Evolutionary conservation across 2,113 vertebrate genomes (phyloP), one percentile per base, ranked within the genome.

Genomic region (Mustela lutreola): DNA sequence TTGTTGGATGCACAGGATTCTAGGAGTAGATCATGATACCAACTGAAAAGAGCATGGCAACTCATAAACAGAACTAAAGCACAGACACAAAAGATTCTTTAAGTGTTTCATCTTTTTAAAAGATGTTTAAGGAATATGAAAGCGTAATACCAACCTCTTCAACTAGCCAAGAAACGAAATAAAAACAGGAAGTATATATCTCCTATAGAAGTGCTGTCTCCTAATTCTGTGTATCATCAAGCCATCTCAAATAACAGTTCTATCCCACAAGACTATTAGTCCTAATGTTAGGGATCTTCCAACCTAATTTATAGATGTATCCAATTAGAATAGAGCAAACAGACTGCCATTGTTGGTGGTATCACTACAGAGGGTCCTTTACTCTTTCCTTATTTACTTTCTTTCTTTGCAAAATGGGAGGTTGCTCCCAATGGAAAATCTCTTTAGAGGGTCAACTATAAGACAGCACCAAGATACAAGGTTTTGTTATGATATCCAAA

Each of bases 401-500:
- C 26, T 85, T 67, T 36, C 73, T 80, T 93, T 84, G 45, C 9
- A 89, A 94, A 89, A 16, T 24, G 26, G 36, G 14, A 96, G 89
- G 48, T n/a, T 92, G n/a, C 81, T 94, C 39, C 45, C n/a, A 91
- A 28, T 8, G 45, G n/a, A 80, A 87, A 88, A 78, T 53, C 70
- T 19, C 45, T n/a, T 78, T 75, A 75, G 81, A 36, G 65, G 2
- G 42, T 89, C 39, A 87, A 73, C 28, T 67, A 84, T n/a, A 90
- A 94, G 42, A 56, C 53, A 91, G 36, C 31, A 31, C 1, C 86
- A 79, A 94, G 11, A 62, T 50, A 80, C 8, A 12, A 87, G 56
- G 36, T 63, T 97, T 71, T 71, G 94, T 83, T 80, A 75, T 36
- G 19, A 94, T 94, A 50, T 75, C 22, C 22, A 91, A 80, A 87